Evolutionary conservation across 2,888 invertebrate genomes (phyloP).

Genomic region (Oxystoma pomonae): DNA sequence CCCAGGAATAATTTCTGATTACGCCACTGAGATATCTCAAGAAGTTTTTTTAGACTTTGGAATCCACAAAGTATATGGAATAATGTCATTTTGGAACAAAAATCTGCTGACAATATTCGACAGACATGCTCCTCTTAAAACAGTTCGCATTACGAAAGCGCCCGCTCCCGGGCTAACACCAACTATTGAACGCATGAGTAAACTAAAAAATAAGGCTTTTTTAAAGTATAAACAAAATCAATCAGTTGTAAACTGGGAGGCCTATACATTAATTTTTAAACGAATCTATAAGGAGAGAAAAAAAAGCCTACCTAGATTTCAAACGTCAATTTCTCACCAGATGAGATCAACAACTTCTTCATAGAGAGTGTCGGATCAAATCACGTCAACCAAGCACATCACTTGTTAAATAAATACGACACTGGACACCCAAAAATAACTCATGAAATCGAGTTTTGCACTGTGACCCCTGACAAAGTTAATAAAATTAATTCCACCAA

Average conservation of each 20-base stretch:
- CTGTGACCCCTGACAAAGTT: background rate
- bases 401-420: background rate
- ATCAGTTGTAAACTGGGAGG: background rate
- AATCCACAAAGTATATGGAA: background rate
- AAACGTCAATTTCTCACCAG: background rate
- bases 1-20: too few relatives aligned
- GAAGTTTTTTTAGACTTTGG: too few relatives aligned
- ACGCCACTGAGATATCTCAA: too few relatives aligned
- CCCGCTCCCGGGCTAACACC: background rate
- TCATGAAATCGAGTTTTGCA: background rate
- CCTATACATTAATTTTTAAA: background rate
- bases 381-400: background rate
- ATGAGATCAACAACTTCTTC: background rate
- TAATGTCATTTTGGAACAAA: background rate
- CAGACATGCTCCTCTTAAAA: background rate
- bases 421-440: background rate
- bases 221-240: background rate
- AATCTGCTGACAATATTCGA: background rate
- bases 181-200: background rate
- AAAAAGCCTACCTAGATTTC: background rate
- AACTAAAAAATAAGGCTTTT: background rate
- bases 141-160: background rate
- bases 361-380: background rate
- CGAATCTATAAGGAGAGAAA: background rate
- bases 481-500: too few relatives aligned